Conservation (phyloP, 2,888 invertebrate genomes). For the Allygus modestus region DNA sequence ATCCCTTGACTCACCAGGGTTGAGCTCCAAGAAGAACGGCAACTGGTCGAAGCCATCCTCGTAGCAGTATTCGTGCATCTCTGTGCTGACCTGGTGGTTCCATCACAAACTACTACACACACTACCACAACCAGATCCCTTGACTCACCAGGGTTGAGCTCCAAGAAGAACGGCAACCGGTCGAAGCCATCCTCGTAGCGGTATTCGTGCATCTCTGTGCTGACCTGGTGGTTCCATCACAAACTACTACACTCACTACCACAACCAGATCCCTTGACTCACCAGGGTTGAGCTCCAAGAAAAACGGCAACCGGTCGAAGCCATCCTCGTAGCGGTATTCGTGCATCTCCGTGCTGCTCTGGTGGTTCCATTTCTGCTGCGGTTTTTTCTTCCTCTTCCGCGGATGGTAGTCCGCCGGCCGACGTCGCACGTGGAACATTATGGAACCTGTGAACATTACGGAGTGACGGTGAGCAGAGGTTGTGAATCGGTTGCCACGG, state of each 20-base stretch:
- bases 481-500: background rate
- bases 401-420: slow-evolving; percentile 94
- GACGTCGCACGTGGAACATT: slow-evolving; percentile 97
- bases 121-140: no score
- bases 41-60: slow-evolving; percentile 77
- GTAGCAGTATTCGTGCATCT: slow-evolving; percentile 74
- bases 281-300: slow-evolving; percentile 90
- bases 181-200: slow-evolving; percentile 77
- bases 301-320: slow-evolving; percentile 80
- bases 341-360: slow-evolving; percentile 76
- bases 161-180: slow-evolving; percentile 83
- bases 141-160: slow-evolving; percentile 81
- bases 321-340: slow-evolving; percentile 76
- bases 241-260: no score
- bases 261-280: no score
- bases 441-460: slow-evolving; percentile 85
- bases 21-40: slow-evolving; percentile 87
- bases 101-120: no score
- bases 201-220: slow-evolving; percentile 74
- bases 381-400: slow-evolving; percentile 92
- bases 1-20: slow-evolving; percentile 79
- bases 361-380: slow-evolving; percentile 78
- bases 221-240: slow-evolving; percentile 78
- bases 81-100: slow-evolving; percentile 77
- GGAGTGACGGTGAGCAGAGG: background rate